phyloP scores from a whole-genome alignment of 2,797 vertebrate genomes.

The Echeneis naucrates region DNA sequence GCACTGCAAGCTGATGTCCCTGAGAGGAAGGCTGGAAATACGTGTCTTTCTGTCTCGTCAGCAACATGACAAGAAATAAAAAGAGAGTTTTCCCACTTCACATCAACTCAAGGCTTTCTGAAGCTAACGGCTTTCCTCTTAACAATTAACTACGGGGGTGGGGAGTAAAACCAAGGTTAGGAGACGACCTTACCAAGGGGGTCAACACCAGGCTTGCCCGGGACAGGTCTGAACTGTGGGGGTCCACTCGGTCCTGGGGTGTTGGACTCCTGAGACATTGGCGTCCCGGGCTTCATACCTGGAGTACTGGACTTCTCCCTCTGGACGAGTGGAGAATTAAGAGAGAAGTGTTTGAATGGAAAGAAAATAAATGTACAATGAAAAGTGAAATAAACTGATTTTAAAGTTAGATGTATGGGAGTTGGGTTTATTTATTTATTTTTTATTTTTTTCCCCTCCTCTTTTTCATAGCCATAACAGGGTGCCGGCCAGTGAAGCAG shows the following conservation, averaged over 20 bases:
- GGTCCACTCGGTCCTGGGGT: conserved; percentile 85
- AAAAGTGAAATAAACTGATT: conserved; percentile 6
- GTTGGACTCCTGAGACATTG: conserved; percentile 88
- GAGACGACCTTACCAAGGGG: conserved; percentile 82
- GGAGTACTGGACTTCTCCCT: conserved; percentile 93
- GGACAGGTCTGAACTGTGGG: conserved; percentile 86
- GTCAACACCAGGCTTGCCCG: conserved; percentile 86
- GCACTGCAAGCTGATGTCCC: neutral
- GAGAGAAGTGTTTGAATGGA: neutral
- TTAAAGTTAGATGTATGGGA: neutral
- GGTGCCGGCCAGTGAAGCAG: neutral
- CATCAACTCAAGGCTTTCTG: neutral
- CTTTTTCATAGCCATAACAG: neutral
- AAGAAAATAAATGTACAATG: neutral
- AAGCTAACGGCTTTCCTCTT: neutral
- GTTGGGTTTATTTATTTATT: too few species aligned
- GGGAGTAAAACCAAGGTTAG: neutral
- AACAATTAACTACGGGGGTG: neutral
- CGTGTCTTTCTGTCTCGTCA: conserved; percentile 23
- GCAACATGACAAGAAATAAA: neutral
- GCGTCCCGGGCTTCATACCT: conserved; percentile 91
- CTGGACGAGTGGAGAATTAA: conserved; percentile 58
- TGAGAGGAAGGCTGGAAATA: neutral
- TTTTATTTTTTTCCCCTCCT: too few species aligned
- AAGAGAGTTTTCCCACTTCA: neutral